Conservation (phyloP, 2,797 vertebrate genomes). For the Lutjanus argentimaculatus region DNA sequence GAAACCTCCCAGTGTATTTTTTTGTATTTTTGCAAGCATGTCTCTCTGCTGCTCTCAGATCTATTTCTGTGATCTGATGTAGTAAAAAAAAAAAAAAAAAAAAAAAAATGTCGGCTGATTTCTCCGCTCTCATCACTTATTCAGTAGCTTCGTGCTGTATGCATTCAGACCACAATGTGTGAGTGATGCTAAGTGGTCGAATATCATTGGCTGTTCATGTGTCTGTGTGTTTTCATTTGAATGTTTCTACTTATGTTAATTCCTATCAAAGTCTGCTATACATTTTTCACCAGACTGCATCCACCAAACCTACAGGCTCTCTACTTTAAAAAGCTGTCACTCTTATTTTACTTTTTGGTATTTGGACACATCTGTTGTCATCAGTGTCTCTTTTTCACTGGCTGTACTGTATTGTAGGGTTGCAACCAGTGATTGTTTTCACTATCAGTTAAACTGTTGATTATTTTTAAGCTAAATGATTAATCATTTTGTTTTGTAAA, state of each 20-base stretch:
- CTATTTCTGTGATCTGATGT: slow-evolving; percentile 51
- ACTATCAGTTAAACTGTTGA: background rate
- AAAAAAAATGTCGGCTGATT: slow-evolving; percentile 35
- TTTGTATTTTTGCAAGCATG: background rate
- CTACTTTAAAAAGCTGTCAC: background rate
- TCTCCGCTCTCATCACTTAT: slow-evolving; percentile 60
- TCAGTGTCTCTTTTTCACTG: background rate
- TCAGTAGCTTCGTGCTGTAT: slow-evolving; percentile 53
- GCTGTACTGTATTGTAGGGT: background rate
- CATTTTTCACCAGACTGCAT: slow-evolving; percentile 11
- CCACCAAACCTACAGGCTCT: background rate
- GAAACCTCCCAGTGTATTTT: slow-evolving; percentile 8
- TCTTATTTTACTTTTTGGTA: background rate
- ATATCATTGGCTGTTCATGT: slow-evolving; percentile 31
- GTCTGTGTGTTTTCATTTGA: slow-evolving; percentile 13
- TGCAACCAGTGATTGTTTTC: background rate
- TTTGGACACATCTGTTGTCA: slow-evolving; percentile 2
- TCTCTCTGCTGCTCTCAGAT: slow-evolving; percentile 5
- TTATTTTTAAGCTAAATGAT: background rate
- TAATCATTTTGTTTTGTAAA: background rate
- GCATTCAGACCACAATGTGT: slow-evolving; percentile 26
- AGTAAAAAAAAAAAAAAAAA: background rate
- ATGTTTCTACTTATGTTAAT: slow-evolving; percentile 8
- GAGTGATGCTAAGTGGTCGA: slow-evolving; percentile 38
- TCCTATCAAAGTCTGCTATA: slow-evolving; percentile 2